Base-by-base conservation (phyloP, 2,888 invertebrate species). In the Spilarctia lutea region DNA sequence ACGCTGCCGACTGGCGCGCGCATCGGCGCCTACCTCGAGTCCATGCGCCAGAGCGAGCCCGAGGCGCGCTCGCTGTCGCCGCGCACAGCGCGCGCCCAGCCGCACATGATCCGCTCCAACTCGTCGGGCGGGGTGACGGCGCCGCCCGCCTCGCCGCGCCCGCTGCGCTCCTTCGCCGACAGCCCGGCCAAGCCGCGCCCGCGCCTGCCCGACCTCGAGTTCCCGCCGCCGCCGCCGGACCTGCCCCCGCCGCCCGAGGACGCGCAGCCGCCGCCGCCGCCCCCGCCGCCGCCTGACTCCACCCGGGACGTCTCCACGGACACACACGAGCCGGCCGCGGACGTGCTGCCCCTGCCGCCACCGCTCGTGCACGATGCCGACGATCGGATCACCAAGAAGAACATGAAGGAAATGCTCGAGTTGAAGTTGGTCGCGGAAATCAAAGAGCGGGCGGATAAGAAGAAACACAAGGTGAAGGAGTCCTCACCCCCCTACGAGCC, bases 1-100 rank as follows among this genome's bases (percentile, higher is more conserved):
- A 99, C 99, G 18, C 96, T 99, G 88, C 99, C 99, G 0, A 99
- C 99, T 94, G 99, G 98, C 69, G 99, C 99, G 18, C 97, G 99
- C 82, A 99, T 99, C 86, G 99, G 99, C 48, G 99, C 99, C 11
- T 99, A 99, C 93, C 95, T 99, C 73, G 99, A 99, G 93, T 99
- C 99, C 10, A 96, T 99, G 88, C 97, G 98, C 67, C 98, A 98
- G 89, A 98, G 97, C 89, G 92, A 92, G 75, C 72, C 75, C 74
- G 91, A 93, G 83, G 93, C 92, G 75, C 93, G 97, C 77, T 97
- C 97, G 33, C 93, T 97, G 45, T 97, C 97, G 1, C 97, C 97
- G 60, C 96, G 97, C 73, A 97, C 97, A 20, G 97, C 96, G 74
- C 96, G 97, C 75, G 97, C 97, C 4, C 97, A 97, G 86, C 97